Conservation (phyloP, 2,113 vertebrate genomes). For the Nycticebus coucang region DNA sequence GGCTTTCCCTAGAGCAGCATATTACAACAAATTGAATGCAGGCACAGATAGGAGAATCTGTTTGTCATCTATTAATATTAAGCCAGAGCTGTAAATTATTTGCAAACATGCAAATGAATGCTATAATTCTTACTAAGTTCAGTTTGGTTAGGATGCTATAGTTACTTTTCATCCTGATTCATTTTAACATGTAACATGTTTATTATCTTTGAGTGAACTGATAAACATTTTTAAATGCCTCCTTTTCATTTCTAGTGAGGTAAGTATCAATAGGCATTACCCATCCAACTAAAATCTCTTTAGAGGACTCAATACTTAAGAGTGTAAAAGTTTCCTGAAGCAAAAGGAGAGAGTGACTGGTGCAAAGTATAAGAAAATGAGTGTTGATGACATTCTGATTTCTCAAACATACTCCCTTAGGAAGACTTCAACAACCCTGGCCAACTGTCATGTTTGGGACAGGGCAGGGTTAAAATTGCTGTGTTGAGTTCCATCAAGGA, state of each 20-base stretch:
- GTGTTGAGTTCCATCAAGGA: neutral
- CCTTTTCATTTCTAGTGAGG: neutral
- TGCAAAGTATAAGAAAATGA: neutral
- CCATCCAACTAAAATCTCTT: neutral
- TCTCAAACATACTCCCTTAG: neutral
- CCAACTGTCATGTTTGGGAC: neutral
- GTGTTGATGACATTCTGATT: neutral
- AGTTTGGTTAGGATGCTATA: neutral
- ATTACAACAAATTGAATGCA: neutral
- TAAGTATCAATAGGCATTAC: neutral
- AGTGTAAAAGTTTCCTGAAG: neutral
- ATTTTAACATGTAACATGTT: neutral
- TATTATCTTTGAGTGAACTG: slow-evolving; percentile 9
- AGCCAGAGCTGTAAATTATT: neutral
- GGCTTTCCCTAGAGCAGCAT: neutral
- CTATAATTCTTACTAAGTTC: neutral
- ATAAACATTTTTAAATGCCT: neutral
- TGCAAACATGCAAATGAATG: neutral
- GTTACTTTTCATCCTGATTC: neutral
- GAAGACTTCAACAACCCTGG: neutral
- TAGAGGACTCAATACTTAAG: neutral
- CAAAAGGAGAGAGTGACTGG: neutral
- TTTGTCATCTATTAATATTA: neutral
- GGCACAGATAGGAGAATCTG: neutral
- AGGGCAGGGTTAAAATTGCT: neutral